Conservation (phyloP, 1,140 invertebrate genomes). For the Kradibia gibbosae region DNA sequence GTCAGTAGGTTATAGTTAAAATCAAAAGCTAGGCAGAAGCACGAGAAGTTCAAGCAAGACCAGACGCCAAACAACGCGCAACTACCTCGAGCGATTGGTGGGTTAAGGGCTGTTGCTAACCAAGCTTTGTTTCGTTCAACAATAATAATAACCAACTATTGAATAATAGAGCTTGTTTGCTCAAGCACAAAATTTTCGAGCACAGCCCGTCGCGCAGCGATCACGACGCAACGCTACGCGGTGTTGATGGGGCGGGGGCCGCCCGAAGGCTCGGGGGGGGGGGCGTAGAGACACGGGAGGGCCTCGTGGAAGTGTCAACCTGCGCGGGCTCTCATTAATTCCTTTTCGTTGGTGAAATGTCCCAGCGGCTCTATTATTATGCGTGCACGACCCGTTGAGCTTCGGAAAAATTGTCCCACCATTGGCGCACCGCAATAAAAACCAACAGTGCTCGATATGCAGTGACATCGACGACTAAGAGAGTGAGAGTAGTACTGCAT, state of each 20-base stretch:
- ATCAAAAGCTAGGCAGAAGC: not conserved
- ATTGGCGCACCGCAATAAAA: not conserved
- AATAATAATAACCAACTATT: conserved; percentile 10
- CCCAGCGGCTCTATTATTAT: not conserved
- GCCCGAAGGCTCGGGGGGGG: too few species aligned
- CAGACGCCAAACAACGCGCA: not conserved
- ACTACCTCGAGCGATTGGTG: not conserved
- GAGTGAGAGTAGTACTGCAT: not conserved
- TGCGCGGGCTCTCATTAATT: not conserved
- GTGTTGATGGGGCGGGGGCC: not conserved
- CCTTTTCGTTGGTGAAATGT: not conserved
- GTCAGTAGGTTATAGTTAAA: conserved; percentile 1
- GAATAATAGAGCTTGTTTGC: conserved; percentile 1
- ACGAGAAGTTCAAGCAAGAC: not conserved
- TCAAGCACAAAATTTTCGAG: not conserved
- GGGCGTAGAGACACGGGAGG: not conserved
- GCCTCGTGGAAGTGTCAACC: not conserved
- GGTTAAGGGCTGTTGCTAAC: not conserved
- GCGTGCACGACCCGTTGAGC: not conserved
- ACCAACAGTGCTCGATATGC: not conserved
- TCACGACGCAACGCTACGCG: not conserved
- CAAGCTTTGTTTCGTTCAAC: conserved; percentile 10
- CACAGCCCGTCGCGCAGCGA: not conserved
- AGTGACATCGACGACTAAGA: not conserved
- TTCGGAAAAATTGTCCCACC: not conserved